phyloP scores from a whole-genome alignment of 2,797 vertebrate genomes.

The Pseudotriccus pelzelni region DNA sequence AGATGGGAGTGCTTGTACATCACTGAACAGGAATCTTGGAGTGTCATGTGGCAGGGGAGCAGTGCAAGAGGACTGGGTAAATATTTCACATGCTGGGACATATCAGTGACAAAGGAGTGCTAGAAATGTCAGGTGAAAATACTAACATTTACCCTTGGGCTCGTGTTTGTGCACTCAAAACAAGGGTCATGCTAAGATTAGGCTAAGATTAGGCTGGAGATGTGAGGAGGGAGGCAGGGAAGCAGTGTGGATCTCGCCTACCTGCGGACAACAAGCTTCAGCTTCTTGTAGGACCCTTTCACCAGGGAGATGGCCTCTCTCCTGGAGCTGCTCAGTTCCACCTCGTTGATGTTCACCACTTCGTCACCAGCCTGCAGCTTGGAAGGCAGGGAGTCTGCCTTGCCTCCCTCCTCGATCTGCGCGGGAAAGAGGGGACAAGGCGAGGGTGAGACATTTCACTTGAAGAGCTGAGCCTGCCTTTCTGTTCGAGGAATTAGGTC shows the following conservation, averaged over 20 bases:
- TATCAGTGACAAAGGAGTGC: background rate
- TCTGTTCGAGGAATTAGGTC: background rate
- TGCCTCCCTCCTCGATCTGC: constrained; percentile 89
- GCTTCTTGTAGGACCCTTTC: constrained; percentile 89
- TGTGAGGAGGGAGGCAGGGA: background rate
- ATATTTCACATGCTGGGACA: background rate
- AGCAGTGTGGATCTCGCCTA: constrained; percentile 37
- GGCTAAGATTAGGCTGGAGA: background rate
- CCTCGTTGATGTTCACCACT: constrained; percentile 87
- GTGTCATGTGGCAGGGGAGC: background rate
- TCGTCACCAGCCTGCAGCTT: constrained; percentile 87
- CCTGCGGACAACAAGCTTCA: constrained; percentile 88
- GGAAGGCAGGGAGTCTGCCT: constrained; percentile 79
- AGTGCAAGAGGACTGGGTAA: background rate
- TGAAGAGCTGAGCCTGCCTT: background rate
- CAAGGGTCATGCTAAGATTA: background rate
- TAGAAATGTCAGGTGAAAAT: background rate
- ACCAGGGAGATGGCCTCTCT: constrained; percentile 90
- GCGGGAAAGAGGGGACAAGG: background rate
- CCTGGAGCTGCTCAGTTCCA: constrained; percentile 86
- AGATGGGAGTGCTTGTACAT: background rate
- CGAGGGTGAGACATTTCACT: background rate
- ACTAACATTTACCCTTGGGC: background rate
- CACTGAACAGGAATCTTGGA: background rate
- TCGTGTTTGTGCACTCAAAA: background rate